Base-by-base conservation (phyloP, 2,888 invertebrate species). In the Xylota segnis region DNA sequence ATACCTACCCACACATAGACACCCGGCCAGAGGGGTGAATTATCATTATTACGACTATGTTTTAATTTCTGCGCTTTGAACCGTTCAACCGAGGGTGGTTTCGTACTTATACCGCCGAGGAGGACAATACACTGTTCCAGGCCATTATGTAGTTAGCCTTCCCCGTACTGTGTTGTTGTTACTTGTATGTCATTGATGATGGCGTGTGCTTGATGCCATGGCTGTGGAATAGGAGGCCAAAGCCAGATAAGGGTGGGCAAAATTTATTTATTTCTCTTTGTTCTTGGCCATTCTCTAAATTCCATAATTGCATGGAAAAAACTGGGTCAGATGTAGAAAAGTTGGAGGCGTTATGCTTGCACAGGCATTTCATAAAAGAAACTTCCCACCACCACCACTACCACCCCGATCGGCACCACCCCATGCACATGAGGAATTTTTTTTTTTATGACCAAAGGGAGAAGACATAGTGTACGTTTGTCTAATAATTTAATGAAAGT, bases 21-120 rank as follows among this genome's bases (percentile, higher is more conserved):
- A 1, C 14, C 6, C 37, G 9, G 4, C 59, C 14, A 23, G 23
- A 58, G 52, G 52, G 76, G 71, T 72, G 77, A 77, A 83, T 86
- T 82, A 86, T 84, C 70, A 79, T 86, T 81, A 81, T 86, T 86
- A 86, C 77, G 86, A 66, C 68, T 68, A 61, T 76, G 82, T 86
- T 86, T 86, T 86, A 86, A 86, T 86, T 86, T 86, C 68, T 86
- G 61, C 71, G 72, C 65, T 68, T 76, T 76, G 71, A 76, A 84
- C 70, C 68, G 47, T 63, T 34, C 47, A 75, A 65, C 58, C 47
- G 37, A 82, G 76, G 82, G 82, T 82, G 66, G 81, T 86, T 86
- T 66, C 65, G 63, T 75, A 61, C 43, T 34, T 65, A 40, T 18
- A 32, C n/a, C n/a, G 58, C 56, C 45, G 23, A 52, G 65, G 77